phyloP scores from a whole-genome alignment of 2,113 vertebrate species.

The Chaetodon auriga region DNA sequence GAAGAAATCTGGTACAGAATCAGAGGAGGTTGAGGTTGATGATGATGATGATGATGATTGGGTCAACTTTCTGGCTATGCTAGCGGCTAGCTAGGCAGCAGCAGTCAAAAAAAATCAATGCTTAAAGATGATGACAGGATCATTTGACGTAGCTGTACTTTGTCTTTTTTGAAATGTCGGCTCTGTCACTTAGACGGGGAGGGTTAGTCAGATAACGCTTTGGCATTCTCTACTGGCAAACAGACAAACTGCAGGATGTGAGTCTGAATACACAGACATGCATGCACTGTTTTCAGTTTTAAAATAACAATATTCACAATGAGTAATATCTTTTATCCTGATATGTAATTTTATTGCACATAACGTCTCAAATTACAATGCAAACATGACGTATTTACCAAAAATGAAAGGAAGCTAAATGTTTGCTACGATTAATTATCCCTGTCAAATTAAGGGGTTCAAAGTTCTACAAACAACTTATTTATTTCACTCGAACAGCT shows the following conservation, averaged over 20 bases:
- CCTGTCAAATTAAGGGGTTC: not conserved
- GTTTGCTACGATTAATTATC: not conserved
- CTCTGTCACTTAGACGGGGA: not conserved
- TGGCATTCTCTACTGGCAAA: slow-evolving; percentile 2
- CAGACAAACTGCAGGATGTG: not conserved
- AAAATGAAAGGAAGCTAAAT: not conserved
- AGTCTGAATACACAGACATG: not conserved
- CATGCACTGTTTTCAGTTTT: not conserved
- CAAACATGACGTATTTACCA: not conserved
- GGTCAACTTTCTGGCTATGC: not conserved
- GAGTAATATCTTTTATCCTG: not conserved
- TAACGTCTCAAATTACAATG: not conserved
- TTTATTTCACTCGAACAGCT: not conserved
- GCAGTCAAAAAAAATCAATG: not conserved
- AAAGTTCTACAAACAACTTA: not conserved
- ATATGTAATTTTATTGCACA: not conserved
- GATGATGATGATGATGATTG: not conserved
- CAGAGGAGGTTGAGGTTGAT: not conserved
- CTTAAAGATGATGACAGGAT: not conserved
- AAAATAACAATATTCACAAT: not conserved
- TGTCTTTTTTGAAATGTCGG: not conserved
- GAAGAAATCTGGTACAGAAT: not conserved
- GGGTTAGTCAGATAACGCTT: not conserved
- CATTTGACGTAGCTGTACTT: not conserved
- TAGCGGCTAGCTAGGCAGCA: not conserved